Conservation (phyloP, 2,888 invertebrate species). For the Cryptosula pallasiana region DNA sequence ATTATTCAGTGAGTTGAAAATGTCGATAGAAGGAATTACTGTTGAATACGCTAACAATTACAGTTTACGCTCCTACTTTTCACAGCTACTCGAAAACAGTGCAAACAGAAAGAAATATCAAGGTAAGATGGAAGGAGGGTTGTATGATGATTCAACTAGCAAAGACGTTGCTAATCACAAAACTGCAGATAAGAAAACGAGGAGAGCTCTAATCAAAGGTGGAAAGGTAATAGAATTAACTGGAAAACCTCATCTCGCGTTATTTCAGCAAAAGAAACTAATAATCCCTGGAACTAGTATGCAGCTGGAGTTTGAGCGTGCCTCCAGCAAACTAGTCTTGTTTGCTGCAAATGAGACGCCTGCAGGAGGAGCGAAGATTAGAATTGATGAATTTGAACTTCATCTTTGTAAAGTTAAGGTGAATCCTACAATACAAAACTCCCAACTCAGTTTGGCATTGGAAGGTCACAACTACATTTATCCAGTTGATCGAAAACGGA, state of each 20-base stretch:
- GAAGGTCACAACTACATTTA: background rate
- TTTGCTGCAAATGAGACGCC: background rate
- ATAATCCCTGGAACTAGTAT: background rate
- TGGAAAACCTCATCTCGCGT: background rate
- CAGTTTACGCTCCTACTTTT: too few species aligned
- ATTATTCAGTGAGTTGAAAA: too few species aligned
- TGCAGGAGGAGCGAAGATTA: background rate
- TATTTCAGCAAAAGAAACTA: background rate
- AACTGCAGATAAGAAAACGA: too few species aligned
- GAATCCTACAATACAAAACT: background rate
- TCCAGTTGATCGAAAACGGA: background rate
- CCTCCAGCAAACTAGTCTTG: background rate
- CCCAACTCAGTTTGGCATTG: background rate
- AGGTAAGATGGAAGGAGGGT: too few species aligned
- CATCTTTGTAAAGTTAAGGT: background rate
- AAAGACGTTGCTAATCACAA: too few species aligned
- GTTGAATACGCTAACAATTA: too few species aligned
- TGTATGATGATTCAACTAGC: too few species aligned
- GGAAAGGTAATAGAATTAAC: background rate
- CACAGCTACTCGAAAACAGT: too few species aligned
- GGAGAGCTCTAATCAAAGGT: background rate
- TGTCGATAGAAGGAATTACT: too few species aligned
- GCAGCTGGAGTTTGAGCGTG: background rate
- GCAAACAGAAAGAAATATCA: too few species aligned
- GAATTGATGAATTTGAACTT: background rate